Conservation (phyloP, 2,113 vertebrate species). For the Notiomystis cincta region DNA sequence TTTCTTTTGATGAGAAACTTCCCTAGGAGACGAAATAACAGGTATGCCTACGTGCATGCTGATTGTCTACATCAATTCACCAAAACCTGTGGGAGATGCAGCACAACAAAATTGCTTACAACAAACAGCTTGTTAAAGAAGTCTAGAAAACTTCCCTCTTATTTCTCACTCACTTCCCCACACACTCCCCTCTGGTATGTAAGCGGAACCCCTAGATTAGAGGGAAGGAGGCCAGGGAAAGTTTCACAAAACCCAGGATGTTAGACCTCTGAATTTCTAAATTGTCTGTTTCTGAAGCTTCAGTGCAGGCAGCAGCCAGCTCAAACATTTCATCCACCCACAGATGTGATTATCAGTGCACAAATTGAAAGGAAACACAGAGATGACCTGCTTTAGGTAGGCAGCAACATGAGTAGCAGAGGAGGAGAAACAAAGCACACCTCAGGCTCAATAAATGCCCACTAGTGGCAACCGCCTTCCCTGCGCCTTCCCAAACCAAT, state of each 20-base stretch:
- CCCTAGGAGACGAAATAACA: constrained; percentile 15
- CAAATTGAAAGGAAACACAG: background rate
- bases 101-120: constrained; percentile 17
- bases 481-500: background rate
- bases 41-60: background rate
- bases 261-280: background rate
- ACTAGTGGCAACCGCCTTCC: background rate
- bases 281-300: background rate
- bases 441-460: background rate
- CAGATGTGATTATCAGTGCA: background rate
- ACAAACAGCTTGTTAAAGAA: constrained; percentile 20
- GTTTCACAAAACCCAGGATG: background rate
- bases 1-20: constrained; percentile 30
- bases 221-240: background rate
- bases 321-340: background rate
- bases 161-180: background rate
- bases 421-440: background rate
- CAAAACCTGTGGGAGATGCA: background rate
- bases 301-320: background rate
- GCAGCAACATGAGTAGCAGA: background rate
- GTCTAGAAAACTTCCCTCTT: background rate
- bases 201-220: background rate
- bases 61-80: constrained; percentile 44
- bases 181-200: background rate
- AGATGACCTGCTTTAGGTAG: background rate